These are phyloP conservation scores for Coremacera marginata DNA, from an alignment of 2,888 invertebrate genomes.

Conservation along the genomic window DNA sequence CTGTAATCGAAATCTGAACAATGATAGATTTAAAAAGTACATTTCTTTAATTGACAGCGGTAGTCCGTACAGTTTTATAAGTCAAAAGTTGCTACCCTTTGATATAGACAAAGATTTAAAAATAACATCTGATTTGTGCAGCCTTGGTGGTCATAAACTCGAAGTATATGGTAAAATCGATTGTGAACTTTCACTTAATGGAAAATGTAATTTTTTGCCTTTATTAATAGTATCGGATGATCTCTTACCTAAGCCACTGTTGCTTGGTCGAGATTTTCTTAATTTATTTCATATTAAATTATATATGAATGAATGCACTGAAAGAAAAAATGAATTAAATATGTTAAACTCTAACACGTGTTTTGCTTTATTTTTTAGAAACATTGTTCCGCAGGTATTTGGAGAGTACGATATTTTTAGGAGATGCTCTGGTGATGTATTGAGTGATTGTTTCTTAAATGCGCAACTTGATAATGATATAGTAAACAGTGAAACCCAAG, in stretches of 20 bases:
- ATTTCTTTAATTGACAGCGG: no score
- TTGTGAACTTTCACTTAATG: slow-evolving; percentile 29
- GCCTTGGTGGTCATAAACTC: slow-evolving; percentile 20
- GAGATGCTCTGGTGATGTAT: background rate
- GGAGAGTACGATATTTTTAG: background rate
- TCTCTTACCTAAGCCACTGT: no score
- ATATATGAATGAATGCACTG: no score
- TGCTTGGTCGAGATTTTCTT: slow-evolving; percentile 3
- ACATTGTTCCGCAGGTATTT: slow-evolving; percentile 2
- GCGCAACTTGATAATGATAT: background rate
- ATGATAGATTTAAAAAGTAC: no score
- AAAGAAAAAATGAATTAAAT: no score
- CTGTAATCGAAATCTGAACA: no score
- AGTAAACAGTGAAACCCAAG: background rate
- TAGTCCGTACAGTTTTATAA: no score
- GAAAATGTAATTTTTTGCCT: slow-evolving; percentile 2
- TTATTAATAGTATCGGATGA: slow-evolving; percentile 14
- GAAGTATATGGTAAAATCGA: slow-evolving; percentile 34
- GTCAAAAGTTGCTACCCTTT: no score
- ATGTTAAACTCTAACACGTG: background rate
- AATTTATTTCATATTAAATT: no score
- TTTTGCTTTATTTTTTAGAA: background rate
- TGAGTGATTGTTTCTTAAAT: background rate
- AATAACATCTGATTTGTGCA: no score
- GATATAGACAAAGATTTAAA: no score